Evolutionary conservation across 2,888 invertebrate species (phyloP).

Genomic region (Camptogramma bilineatum): DNA sequence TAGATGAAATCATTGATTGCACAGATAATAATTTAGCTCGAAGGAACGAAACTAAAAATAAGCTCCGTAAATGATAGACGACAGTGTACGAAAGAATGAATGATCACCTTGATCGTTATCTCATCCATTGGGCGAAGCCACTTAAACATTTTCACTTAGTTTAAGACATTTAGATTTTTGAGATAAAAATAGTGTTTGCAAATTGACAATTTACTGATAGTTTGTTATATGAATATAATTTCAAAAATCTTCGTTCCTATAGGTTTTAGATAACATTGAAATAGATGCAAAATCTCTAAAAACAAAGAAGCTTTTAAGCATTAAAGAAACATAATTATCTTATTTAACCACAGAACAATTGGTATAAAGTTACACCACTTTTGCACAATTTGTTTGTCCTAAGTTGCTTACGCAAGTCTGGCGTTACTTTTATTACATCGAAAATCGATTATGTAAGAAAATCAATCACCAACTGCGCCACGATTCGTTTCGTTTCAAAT

Average conservation of each 20-base stretch:
- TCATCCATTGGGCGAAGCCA: conserved; percentile 58
- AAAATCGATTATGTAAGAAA: conserved; percentile 42
- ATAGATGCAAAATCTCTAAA: too few species aligned
- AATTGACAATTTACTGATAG: background rate
- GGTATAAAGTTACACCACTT: conserved; percentile 17
- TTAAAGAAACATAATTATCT: background rate
- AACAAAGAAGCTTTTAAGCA: background rate
- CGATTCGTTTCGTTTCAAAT: conserved; percentile 42
- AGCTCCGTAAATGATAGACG: conserved; percentile 33
- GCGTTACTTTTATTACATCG: conserved; percentile 23
- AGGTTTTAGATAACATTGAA: too few species aligned
- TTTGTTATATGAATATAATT: background rate
- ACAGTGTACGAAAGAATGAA: conserved; percentile 42
- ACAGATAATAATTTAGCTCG: conserved; percentile 28
- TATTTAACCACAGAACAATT: background rate
- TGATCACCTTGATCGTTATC: conserved; percentile 56
- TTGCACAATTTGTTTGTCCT: conserved; percentile 34
- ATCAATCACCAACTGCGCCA: conserved; percentile 37
- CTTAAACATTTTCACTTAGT: conserved; percentile 66
- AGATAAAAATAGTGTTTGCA: conserved; percentile 16
- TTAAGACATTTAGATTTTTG: conserved; percentile 60
- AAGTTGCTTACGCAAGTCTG: conserved; percentile 28
- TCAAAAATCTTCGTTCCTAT: background rate
- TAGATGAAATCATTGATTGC: conserved; percentile 25
- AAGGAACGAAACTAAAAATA: conserved; percentile 30